Evolutionary conservation across 2,888 invertebrate genomes (phyloP).

Genomic region (Eurytoma californica): DNA sequence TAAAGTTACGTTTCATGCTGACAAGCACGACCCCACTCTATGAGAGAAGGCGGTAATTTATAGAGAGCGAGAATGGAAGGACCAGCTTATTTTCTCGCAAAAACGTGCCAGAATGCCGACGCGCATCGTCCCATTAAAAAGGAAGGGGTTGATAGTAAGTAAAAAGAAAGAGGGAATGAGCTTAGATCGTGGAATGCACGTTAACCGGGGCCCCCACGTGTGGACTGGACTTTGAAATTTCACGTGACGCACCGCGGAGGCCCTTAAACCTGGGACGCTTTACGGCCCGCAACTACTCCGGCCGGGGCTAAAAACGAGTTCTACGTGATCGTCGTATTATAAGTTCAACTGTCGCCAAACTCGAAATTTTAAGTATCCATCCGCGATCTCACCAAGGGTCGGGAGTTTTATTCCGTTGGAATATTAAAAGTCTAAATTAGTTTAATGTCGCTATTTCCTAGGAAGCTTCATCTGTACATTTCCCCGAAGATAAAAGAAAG

Average conservation of each 20-base stretch:
- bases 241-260: not conserved
- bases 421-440: slow-evolving; percentile 55
- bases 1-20: slow-evolving; percentile 46
- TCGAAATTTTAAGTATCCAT: slow-evolving; percentile 48
- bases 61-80: slow-evolving; percentile 22
- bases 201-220: slow-evolving; percentile 8
- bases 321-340: slow-evolving; percentile 51
- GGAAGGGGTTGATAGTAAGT: slow-evolving; percentile 5
- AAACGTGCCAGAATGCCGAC: slow-evolving; percentile 42
- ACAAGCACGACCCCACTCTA: slow-evolving; percentile 17
- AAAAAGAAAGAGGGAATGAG: slow-evolving; percentile 18
- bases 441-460: slow-evolving; percentile 1
- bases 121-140: slow-evolving; percentile 7
- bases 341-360: slow-evolving; percentile 50
- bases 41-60: slow-evolving; percentile 45
- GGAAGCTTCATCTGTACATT: too few relatives aligned
- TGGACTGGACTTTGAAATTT: slow-evolving; percentile 15
- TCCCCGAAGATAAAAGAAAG: too few relatives aligned
- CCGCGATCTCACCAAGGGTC: slow-evolving; percentile 13
- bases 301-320: slow-evolving; percentile 46
- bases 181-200: slow-evolving; percentile 38
- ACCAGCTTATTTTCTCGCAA: slow-evolving; percentile 45
- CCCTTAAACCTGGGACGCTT: slow-evolving; percentile 38
- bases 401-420: slow-evolving; percentile 44
- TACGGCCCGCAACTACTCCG: slow-evolving; percentile 11